Evolutionary conservation across 2,113 vertebrate genomes (phyloP).

Genomic region (Desmodus rotundus): DNA sequence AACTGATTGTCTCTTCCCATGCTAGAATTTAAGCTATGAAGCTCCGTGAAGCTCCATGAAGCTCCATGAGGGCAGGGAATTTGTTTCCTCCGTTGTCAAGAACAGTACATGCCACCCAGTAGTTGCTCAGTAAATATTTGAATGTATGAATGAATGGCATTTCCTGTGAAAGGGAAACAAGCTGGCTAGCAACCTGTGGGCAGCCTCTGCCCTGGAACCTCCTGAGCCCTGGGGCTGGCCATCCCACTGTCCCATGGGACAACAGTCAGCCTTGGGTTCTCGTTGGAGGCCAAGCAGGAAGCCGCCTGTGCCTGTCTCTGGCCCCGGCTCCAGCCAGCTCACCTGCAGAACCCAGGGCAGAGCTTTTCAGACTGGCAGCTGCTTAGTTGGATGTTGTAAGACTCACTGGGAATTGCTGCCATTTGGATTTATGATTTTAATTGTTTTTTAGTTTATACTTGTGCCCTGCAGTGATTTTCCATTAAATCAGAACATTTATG

Average conservation of each 20-base stretch:
- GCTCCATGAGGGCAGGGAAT: background rate
- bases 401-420: conserved; percentile 49
- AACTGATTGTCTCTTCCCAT: background rate
- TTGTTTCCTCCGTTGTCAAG: background rate
- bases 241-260: background rate
- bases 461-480: conserved; percentile 70
- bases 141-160: background rate
- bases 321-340: background rate
- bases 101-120: background rate
- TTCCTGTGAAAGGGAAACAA: background rate
- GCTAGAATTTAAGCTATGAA: background rate
- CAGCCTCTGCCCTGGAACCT: background rate
- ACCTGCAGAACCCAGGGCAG: conserved; percentile 21
- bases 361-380: conserved; percentile 40
- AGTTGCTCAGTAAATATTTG: background rate
- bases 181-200: background rate
- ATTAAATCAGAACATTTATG: conserved; percentile 54
- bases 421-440: conserved; percentile 70
- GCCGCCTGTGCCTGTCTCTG: background rate
- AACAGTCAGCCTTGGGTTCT: background rate
- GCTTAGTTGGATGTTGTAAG: conserved; percentile 42
- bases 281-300: background rate
- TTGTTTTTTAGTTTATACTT: conserved; percentile 69
- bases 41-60: no score
- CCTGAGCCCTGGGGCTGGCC: background rate